phyloP scores from a whole-genome alignment of 2,797 vertebrate species.

The Malurus leucopterus region DNA sequence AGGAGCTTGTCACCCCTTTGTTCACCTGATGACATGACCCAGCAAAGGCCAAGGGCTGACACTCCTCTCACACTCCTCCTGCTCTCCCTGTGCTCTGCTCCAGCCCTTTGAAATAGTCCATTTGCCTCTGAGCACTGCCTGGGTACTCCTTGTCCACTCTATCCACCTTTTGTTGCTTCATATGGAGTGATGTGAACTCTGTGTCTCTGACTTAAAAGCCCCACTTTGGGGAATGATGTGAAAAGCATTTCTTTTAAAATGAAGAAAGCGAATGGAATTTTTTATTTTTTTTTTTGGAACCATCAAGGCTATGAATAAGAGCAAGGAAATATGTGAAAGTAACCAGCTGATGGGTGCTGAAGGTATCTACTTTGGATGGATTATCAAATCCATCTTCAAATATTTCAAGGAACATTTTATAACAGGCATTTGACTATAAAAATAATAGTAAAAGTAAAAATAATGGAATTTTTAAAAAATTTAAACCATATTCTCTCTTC shows the following conservation, averaged over 20 bases:
- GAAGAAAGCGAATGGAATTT: neutral
- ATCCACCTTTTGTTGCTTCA: neutral
- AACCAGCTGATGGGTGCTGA: neutral
- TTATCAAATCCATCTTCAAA: neutral
- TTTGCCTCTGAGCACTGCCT: neutral
- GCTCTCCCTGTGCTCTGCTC: neutral
- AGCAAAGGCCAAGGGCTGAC: neutral
- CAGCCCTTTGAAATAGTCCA: neutral
- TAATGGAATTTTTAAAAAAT: neutral
- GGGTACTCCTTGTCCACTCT: neutral
- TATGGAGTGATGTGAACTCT: neutral
- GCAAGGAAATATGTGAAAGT: neutral
- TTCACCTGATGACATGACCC: neutral
- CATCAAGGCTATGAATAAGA: neutral
- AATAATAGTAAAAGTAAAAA: conserved; percentile 32
- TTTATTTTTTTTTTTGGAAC: neutral
- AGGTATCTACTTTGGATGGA: neutral
- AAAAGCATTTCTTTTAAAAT: conserved; percentile 6
- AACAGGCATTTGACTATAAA: neutral
- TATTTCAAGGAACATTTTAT: conserved; percentile 14
- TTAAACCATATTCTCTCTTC: neutral
- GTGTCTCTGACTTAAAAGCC: neutral
- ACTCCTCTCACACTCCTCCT: neutral
- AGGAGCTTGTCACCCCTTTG: neutral
- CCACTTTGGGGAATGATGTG: neutral